These are phyloP conservation scores for Argentina silus DNA, from an alignment of 2,797 vertebrate genomes.

Conservation along the genomic window DNA sequence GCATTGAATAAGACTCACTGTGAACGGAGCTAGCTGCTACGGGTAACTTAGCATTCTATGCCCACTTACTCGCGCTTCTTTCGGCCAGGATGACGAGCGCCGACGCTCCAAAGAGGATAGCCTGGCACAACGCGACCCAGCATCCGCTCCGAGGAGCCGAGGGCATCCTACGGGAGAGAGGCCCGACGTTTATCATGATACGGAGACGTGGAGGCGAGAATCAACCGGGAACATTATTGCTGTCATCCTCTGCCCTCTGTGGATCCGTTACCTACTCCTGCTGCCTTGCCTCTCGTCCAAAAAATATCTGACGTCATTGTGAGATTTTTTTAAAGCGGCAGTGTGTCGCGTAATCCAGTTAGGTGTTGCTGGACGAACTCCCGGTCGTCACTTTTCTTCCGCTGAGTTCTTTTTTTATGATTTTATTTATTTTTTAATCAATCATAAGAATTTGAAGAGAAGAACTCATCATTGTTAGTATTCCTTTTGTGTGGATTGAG, in stretches of 20 bases:
- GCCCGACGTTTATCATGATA: conserved; percentile 67
- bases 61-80: conserved; percentile 80
- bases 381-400: no score
- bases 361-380: not conserved
- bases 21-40: not conserved
- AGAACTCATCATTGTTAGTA: not conserved
- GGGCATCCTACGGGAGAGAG: conserved; percentile 69
- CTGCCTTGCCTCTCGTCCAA: conserved; percentile 47
- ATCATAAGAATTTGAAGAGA: no score
- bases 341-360: conserved; percentile 5
- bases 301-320: conserved; percentile 76
- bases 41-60: conserved; percentile 5
- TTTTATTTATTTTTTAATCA: no score
- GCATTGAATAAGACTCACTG: not conserved
- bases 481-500: not conserved
- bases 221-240: conserved; percentile 43
- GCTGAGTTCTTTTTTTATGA: no score
- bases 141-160: conserved; percentile 69
- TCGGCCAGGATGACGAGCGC: conserved; percentile 80
- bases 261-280: conserved; percentile 53
- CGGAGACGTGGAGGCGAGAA: conserved; percentile 17
- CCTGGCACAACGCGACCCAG: conserved; percentile 79
- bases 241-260: conserved; percentile 50
- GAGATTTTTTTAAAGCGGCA: conserved; percentile 71
- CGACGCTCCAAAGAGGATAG: conserved; percentile 74